These are phyloP conservation scores for Pachyrhynchus sulphureomaculatus DNA, from an alignment of 1,140 invertebrate species.

Conservation along the genomic window DNA sequence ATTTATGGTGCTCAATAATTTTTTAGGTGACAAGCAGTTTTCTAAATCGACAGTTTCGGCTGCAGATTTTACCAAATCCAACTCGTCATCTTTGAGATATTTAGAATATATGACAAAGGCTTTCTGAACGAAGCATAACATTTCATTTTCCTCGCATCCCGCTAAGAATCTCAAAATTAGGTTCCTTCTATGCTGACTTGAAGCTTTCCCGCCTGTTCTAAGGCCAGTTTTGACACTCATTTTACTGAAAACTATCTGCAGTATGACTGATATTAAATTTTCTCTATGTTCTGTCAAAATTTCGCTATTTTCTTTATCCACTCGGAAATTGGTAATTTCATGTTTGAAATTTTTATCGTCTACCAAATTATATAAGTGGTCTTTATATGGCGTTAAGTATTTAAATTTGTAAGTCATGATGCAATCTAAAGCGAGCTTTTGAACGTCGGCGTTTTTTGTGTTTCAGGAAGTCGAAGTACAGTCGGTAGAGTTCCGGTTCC, in stretches of 20 bases:
- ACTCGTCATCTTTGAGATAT: slow-evolving; percentile 59
- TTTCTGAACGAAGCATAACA: slow-evolving; percentile 79
- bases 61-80: slow-evolving; percentile 54
- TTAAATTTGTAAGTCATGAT: slow-evolving; percentile 81
- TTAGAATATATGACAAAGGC: slow-evolving; percentile 74
- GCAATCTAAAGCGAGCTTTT: slow-evolving; percentile 83
- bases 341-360: slow-evolving; percentile 87
- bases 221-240: slow-evolving; percentile 76
- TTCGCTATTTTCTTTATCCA: slow-evolving; percentile 67
- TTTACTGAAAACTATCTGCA: slow-evolving; percentile 88
- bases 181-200: slow-evolving; percentile 67
- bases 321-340: slow-evolving; percentile 76
- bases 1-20: slow-evolving; percentile 73
- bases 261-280: slow-evolving; percentile 75
- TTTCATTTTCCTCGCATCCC: slow-evolving; percentile 75
- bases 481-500: slow-evolving; percentile 70
- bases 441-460: slow-evolving; percentile 76
- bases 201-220: slow-evolving; percentile 70
- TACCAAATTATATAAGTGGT: slow-evolving; percentile 73
- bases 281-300: slow-evolving; percentile 73
- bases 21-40: slow-evolving; percentile 68
- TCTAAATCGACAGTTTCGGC: slow-evolving; percentile 58
- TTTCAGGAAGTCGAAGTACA: slow-evolving; percentile 77
- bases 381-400: slow-evolving; percentile 73
- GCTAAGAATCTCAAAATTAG: slow-evolving; percentile 83